Conservation (phyloP, 2,113 vertebrate genomes). For the Vulpes ferrilata region DNA sequence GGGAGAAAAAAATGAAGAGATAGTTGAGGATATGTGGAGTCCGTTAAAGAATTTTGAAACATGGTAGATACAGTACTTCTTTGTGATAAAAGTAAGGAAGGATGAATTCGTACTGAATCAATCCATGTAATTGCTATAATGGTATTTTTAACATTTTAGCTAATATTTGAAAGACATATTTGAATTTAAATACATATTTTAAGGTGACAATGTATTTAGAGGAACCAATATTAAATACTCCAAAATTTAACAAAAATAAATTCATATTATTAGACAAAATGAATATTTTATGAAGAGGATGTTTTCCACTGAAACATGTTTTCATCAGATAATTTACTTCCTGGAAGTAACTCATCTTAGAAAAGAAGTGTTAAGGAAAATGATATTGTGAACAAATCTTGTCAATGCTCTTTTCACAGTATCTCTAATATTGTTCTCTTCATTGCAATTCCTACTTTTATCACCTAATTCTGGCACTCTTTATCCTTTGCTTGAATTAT, state of each 20-base stretch:
- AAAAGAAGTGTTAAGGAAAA: not conserved
- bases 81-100: not conserved
- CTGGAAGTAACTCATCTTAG: not conserved
- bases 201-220: not conserved
- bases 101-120: not conserved
- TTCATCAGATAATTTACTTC: slow-evolving; percentile 2
- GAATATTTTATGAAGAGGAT: not conserved
- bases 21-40: not conserved
- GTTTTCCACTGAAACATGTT: not conserved
- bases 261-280: not conserved
- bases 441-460: not conserved
- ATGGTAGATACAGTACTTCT: not conserved
- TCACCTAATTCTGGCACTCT: not conserved
- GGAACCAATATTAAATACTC: not conserved
- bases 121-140: not conserved
- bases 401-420: not conserved
- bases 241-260: slow-evolving; percentile 3
- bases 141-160: not conserved
- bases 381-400: not conserved
- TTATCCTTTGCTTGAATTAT: not conserved
- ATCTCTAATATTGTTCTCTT: not conserved
- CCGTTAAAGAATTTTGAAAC: not conserved
- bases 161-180: not conserved
- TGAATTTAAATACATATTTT: not conserved
- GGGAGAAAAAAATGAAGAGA: not conserved